Base-by-base conservation (phyloP, 1,140 invertebrate genomes). In the Schmidtea mediterranea region DNA sequence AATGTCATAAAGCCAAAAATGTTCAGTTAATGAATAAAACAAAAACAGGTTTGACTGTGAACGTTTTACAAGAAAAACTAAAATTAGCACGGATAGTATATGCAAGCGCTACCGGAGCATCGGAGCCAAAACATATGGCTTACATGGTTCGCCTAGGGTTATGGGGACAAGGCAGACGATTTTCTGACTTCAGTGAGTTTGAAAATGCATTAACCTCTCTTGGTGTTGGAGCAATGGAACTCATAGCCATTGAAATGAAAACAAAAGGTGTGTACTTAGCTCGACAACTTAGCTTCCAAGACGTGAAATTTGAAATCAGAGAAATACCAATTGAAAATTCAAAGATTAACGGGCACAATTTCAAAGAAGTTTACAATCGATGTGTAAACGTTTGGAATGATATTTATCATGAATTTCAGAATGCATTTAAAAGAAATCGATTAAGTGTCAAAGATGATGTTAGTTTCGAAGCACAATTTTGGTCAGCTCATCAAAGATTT, bases 181-280 rank as follows among this genome's bases (percentile, higher is more conserved):
- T 98, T 66, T 73, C 71, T 23, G 81, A 82, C 51, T 97, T 97
- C 58, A 77, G 70, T 56, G 86, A 94, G 59, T 98, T 97, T 57
- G 89, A 95, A 46, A 76, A 78, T 19, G 81, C 87, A 2, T 86
- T 98, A 2, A 89, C 97, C 62, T 84, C 86, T 62, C 73, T 78
- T 51, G 92, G 92, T 41, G 87, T 97, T 36, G 92, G 90, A 49
- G 90, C 87, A 52, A 98, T 98, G 92, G 92, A 98, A 69, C 80
- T 98, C 47, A 87, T 98, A 36, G 92, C 92, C 0, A 97, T 97
- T 87, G 92, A 98, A 64, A 94, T 98, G 87, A 98, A 98, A 63
- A 66, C 92, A 10, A 72, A 89, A 52, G 90, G 92, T 49, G 87
- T 92, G 77, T 98, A 98, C 62, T 90, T 98, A 52, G 90, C 92